Evolutionary conservation across 2,113 vertebrate genomes (phyloP).

Genomic region (Cheilinus undulatus): DNA sequence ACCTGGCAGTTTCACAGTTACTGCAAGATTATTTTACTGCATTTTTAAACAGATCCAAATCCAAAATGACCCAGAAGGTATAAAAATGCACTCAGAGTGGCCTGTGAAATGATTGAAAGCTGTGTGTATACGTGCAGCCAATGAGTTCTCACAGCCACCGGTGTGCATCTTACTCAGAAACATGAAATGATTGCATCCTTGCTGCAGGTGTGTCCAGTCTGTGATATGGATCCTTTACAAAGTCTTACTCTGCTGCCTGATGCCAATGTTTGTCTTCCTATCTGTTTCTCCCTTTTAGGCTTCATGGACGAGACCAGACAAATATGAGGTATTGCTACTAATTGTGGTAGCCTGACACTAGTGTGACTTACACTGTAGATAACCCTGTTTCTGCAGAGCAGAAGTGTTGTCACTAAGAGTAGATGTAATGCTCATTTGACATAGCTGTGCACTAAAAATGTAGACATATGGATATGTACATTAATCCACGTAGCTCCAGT

Average conservation of each 20-base stretch:
- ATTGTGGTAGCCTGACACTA: slow-evolving; percentile 84
- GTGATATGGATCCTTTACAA: too few species aligned
- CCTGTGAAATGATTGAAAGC: background rate
- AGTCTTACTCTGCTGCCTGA: background rate
- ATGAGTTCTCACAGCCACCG: background rate
- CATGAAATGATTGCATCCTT: slow-evolving; percentile 7
- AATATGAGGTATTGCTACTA: slow-evolving; percentile 95
- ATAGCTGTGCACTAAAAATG: slow-evolving; percentile 38
- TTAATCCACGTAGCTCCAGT: slow-evolving; percentile 69
- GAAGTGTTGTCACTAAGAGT: slow-evolving; percentile 60
- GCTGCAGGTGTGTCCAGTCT: slow-evolving; percentile 7
- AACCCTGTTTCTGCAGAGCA: slow-evolving; percentile 49
- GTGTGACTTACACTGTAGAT: slow-evolving; percentile 65
- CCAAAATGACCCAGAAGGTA: background rate
- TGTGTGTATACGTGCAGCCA: too few species aligned
- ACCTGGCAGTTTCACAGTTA: background rate
- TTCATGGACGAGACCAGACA: slow-evolving; percentile 98
- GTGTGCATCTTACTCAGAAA: background rate
- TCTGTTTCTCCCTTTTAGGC: slow-evolving; percentile 94
- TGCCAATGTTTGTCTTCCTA: slow-evolving; percentile 80
- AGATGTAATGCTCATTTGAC: slow-evolving; percentile 17
- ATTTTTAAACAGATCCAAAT: background rate
- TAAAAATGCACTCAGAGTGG: background rate
- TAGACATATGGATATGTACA: slow-evolving; percentile 46
- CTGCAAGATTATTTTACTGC: background rate